Percentiles rank a stretch among this genome's conserved stretches.
phyloP scores from a whole-genome alignment of 92 coral and sea anemone genomes.

The Epizoanthus ramosus region DNA sequence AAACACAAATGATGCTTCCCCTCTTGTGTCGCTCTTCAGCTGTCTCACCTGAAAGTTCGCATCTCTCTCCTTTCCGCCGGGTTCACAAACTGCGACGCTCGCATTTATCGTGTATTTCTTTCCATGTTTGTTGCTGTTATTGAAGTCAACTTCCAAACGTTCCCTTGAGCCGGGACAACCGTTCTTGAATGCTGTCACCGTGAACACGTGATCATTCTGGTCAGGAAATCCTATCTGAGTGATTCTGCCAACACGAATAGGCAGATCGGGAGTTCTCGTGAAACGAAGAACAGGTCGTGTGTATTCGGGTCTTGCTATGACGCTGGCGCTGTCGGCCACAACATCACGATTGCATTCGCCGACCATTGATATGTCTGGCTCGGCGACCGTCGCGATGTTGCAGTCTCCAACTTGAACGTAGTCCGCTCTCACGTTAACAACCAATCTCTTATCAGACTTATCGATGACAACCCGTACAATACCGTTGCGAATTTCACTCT shows the following conservation, averaged over 20 bases:
- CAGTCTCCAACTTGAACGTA: background rate
- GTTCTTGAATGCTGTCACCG: no score
- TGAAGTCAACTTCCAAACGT: background rate
- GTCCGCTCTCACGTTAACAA: background rate
- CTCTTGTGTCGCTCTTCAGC: slow-evolving; percentile 11
- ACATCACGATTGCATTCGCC: background rate
- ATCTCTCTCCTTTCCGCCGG: background rate
- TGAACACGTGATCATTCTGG: slow-evolving; percentile 15
- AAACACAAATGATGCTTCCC: slow-evolving; percentile 34
- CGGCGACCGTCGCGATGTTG: background rate
- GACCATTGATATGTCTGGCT: background rate
- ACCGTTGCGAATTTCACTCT: background rate
- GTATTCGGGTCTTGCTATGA: background rate
- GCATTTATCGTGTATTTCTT: background rate
- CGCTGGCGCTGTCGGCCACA: background rate
- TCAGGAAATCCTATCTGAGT: background rate
- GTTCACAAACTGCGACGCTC: slow-evolving; percentile 1
- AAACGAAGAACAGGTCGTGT: slow-evolving; percentile 20
- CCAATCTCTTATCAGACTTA: background rate
- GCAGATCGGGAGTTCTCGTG: background rate
- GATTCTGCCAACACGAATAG: slow-evolving; percentile 12
- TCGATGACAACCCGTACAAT: background rate
- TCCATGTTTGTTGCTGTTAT: background rate
- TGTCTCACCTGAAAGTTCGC: slow-evolving; percentile 39
- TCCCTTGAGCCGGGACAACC: no score